phyloP scores from a whole-genome alignment of 2,797 vertebrate genomes.

The Diglossa cyanea region DNA sequence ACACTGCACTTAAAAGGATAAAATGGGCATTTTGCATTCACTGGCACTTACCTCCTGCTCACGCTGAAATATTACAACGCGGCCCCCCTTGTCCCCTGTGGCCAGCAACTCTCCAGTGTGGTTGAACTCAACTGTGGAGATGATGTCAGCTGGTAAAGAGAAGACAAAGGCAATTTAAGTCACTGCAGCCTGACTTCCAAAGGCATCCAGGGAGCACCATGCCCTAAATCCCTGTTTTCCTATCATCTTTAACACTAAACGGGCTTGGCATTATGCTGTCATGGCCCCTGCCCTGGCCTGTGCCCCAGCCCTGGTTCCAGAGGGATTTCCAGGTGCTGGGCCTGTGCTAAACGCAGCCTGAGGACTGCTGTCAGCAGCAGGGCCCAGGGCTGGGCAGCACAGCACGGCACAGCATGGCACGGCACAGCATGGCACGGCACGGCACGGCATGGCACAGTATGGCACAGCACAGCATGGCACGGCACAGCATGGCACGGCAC shows the following conservation, averaged over 20 bases:
- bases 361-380: background rate
- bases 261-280: background rate
- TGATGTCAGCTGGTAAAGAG: constrained; percentile 92
- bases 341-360: background rate
- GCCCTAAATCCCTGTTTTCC: constrained; percentile 10
- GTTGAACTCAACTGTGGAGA: constrained; percentile 99
- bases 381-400: background rate
- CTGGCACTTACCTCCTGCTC: constrained; percentile 91
- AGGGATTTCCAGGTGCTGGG: background rate
- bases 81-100: constrained; percentile 96
- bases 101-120: constrained; percentile 95
- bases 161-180: constrained; percentile 80
- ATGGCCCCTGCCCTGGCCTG: background rate
- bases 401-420: fast-evolving
- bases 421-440: background rate
- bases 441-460: fast-evolving
- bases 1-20: constrained; percentile 62
- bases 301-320: fast-evolving
- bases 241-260: background rate
- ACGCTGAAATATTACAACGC: constrained; percentile 97
- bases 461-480: fast-evolving
- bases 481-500: background rate
- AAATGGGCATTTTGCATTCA: constrained; percentile 69
- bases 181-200: constrained; percentile 53
- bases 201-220: constrained; percentile 34